Evolutionary conservation across 1,140 invertebrate species (phyloP), one percentile per base, ranked within the genome.

Genomic region (Capitella teleta): DNA sequence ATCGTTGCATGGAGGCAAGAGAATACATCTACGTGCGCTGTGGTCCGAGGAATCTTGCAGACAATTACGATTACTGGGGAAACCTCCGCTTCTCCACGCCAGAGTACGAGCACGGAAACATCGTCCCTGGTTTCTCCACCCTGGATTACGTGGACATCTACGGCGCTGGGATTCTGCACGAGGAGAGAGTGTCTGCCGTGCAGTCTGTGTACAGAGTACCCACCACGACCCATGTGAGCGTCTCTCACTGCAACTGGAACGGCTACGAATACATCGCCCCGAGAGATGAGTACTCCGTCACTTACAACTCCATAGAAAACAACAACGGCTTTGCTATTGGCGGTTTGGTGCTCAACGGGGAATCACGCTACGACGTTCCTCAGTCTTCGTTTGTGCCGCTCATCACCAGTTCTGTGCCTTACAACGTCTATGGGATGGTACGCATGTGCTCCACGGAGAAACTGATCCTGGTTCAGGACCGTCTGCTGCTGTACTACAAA

Each of bases 371-470:
- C 25, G 49, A 43, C 26, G 14, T n/a, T 16, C 14, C 30, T 44
- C 42, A 43, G 12, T 55, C 54, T 14, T 37, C 37, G 14, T 53
- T 49, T 26, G 12, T 30, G 2, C 43, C 52, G 2, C 51, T 54
- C 23, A 36, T 55, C 25, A 21, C 12, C 38, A 76, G 94, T 1
- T 85, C 85, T 61, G 77, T 98, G 25, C 93, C 94, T 0, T 96
- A 97, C 63, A 80, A 89, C 61, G 71, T 93, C n/a, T 96, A 95
- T 70, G 93, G 94, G 26, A 68, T 98, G 57, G 80, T 98, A 16
- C 89, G 98, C 56, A 93, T 98, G 49, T 98, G 95, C 68, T 87
- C 95, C 66, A 85, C 89, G 0, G 82, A 83, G 14, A 95, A 98
- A 76, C 85, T 89, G 62, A 81, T 98, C 24, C 77, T 77, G 5